Base-by-base conservation (phyloP, 2,888 invertebrate species). In the Amphipoea lucens region DNA sequence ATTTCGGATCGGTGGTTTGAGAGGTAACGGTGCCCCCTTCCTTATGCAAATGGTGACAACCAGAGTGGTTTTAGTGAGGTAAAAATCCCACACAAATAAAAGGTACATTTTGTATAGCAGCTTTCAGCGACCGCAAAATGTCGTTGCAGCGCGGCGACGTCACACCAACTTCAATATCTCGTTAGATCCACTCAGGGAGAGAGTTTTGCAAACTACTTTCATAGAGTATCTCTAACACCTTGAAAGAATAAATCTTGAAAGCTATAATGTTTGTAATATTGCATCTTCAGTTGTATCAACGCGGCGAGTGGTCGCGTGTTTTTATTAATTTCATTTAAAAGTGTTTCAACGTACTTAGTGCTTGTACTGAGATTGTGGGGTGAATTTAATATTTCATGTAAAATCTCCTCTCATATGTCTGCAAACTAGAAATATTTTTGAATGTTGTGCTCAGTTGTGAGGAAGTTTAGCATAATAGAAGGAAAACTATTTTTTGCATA, bases 151-250 rank as follows among this genome's bases (percentile, higher is more conserved):
- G 17, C 36, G 63, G 9, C 36, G 36, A 9, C 36, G 2, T 57
- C 6, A 78, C 51, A 63, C 54, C 54, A 54, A 51, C 67, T 78
- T 78, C 20, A 70, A 54, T 45, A 14, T 63, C 70, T 78, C 45
- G 54, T 79, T 79, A 70, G 63, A 69, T 51, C 20, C n/a, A 63
- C 20, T 51, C 62, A 14, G n/a, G n/a, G n/a, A 7, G n/a, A 29
- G 20, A 40, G 2, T 40, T n/a, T n/a, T 5, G 40, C 23, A 40
- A 17, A 36, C 40, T n/a, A 76, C 62, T 76, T 74, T 29, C 12
- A 51, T 17, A 3, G 29, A 42, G 14, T 17, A n/a, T 48, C 6
- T 72, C 7, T 17, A 23, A 23, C 51, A 51, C 5, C 12, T 36
- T 45, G 17, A 45, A 63, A 42, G 7, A 54, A 76, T 65, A 63